Conservation (phyloP, 2,113 vertebrate genomes). For the Paracanthobrama guichenoti region DNA sequence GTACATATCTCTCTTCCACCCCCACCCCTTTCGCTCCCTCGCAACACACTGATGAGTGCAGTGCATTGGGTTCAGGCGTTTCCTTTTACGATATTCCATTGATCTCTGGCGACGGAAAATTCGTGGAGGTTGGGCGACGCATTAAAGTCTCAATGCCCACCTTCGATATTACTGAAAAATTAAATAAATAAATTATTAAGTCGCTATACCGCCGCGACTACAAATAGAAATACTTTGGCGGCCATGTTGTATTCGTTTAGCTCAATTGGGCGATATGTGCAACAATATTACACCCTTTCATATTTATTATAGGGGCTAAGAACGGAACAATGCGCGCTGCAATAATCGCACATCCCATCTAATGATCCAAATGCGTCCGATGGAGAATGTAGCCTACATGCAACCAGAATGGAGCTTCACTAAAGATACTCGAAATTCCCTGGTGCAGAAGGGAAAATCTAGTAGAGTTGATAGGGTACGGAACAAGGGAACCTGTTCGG, state of each 20-base stretch:
- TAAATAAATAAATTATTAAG: background rate
- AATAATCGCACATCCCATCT: constrained; percentile 18
- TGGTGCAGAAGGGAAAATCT: constrained; percentile 10
- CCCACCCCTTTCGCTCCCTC: background rate
- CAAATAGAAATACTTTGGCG: constrained; percentile 30
- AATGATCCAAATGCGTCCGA: constrained; percentile 9
- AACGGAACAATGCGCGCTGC: constrained; percentile 16
- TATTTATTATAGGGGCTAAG: background rate
- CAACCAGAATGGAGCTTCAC: background rate
- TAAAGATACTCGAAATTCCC: background rate
- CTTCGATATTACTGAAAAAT: background rate
- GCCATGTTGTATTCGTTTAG: constrained; percentile 32
- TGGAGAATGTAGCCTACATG: constrained; percentile 10
- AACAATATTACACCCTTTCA: constrained; percentile 23
- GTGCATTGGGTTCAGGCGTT: constrained; percentile 57
- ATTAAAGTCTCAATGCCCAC: constrained; percentile 42
- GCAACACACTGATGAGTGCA: constrained; percentile 17
- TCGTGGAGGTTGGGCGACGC: constrained; percentile 44
- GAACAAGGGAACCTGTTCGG: background rate
- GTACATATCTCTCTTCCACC: background rate
- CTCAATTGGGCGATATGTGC: background rate
- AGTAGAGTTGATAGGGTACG: background rate
- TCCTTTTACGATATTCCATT: constrained; percentile 48
- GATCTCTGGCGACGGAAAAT: constrained; percentile 32
- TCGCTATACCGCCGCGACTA: background rate